Conservation (phyloP, 2,113 vertebrate genomes). For the Pardalotus punctatus region DNA sequence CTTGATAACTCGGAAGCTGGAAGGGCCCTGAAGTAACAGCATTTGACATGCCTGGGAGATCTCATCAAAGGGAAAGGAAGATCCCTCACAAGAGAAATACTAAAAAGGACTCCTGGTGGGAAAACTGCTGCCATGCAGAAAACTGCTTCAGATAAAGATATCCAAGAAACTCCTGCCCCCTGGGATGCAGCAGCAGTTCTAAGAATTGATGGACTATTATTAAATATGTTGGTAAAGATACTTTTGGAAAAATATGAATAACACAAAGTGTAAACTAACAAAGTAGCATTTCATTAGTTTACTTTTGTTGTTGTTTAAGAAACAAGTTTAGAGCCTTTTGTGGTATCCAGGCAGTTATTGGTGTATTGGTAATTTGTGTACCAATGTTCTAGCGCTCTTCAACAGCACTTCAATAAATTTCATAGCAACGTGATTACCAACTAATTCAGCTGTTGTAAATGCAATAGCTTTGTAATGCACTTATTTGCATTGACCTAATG, state of each 20-base stretch:
- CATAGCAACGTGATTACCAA: background rate
- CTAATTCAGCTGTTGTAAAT: background rate
- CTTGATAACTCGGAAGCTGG: background rate
- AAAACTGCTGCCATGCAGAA: constrained; percentile 34
- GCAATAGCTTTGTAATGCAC: rapidly evolving
- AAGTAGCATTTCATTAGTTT: background rate
- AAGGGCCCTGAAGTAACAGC: constrained; percentile 29
- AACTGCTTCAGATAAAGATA: background rate
- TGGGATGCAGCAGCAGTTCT: background rate
- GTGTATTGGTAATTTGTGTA: background rate
- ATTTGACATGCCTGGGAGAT: constrained; percentile 44
- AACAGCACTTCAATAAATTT: background rate
- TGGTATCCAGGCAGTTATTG: background rate
- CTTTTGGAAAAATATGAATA: background rate
- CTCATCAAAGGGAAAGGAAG: background rate
- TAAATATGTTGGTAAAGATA: background rate
- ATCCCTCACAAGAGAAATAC: constrained; percentile 5
- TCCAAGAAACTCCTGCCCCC: background rate
- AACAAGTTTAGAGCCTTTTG: background rate
- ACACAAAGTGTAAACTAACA: background rate
- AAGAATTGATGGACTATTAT: background rate
- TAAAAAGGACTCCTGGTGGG: constrained; percentile 20
- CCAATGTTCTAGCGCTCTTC: background rate
- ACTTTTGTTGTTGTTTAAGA: background rate
- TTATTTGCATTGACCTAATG: background rate